These are phyloP conservation scores for Oryzaephilus surinamensis DNA, from an alignment of 1,140 invertebrate genomes.

Conservation along the genomic window DNA sequence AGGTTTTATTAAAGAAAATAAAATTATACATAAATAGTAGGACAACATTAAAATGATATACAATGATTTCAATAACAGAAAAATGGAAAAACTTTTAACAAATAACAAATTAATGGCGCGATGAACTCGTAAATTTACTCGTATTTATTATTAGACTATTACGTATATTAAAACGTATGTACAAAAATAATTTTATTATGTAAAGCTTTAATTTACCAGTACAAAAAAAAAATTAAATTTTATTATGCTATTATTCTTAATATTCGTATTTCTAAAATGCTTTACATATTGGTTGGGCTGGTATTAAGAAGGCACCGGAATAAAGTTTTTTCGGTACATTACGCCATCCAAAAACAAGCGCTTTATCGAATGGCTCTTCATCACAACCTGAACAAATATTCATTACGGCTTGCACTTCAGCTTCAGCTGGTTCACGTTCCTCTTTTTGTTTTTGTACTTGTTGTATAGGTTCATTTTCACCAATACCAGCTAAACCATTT, in stretches of 20 bases:
- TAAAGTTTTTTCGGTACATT: conserved; percentile 59
- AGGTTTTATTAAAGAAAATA: conserved; percentile 8
- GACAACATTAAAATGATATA: conserved; percentile 7
- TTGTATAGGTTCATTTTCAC: conserved; percentile 45
- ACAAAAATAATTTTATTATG: too few species aligned
- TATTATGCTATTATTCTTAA: too few species aligned
- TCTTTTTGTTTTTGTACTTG: conserved; percentile 45
- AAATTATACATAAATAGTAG: conserved; percentile 24
- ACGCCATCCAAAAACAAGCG: conserved; percentile 63
- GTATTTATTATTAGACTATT: background rate
- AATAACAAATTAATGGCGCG: background rate
- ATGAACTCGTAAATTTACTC: background rate
- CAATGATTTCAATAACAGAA: conserved; percentile 6
- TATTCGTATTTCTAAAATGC: conserved; percentile 48
- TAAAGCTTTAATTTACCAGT: too few species aligned
- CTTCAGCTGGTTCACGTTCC: conserved; percentile 70
- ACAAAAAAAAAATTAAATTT: background rate
- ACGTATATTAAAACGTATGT: too few species aligned
- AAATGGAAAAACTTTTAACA: conserved; percentile 5
- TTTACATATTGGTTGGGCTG: conserved; percentile 54
- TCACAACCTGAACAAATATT: conserved; percentile 61
- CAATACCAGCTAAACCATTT: conserved; percentile 55
- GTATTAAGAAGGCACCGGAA: conserved; percentile 57
- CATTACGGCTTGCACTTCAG: conserved; percentile 67
- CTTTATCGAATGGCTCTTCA: conserved; percentile 64